Conservation (phyloP, 2,888 invertebrate species). For the Cyclophora albipunctata region DNA sequence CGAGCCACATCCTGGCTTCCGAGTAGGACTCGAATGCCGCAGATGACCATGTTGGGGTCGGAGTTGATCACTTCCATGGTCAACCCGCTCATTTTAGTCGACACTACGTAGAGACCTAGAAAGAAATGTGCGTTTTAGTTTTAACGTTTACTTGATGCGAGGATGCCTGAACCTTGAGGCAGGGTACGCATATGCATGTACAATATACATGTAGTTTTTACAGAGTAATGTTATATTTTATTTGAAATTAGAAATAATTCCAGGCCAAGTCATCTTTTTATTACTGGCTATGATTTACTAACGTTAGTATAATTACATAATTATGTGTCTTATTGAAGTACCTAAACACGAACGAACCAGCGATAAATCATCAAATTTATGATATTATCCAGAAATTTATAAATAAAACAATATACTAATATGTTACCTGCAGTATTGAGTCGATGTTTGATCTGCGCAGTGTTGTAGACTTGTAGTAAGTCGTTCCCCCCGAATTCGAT, state of each 20-base stretch:
- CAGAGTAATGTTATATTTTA: no score
- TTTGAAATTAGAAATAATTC: no score
- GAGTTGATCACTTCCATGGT: slow-evolving; percentile 90
- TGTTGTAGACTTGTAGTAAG: slow-evolving; percentile 94
- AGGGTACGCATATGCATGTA: no score
- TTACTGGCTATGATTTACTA: no score
- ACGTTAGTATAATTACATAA: no score
- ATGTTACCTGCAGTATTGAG: slow-evolving; percentile 79
- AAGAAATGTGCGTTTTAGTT: slow-evolving; percentile 1
- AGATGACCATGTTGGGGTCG: slow-evolving; percentile 91
- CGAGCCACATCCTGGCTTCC: slow-evolving; percentile 88
- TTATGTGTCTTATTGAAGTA: no score
- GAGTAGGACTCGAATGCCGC: slow-evolving; percentile 88
- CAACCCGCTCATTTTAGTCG: slow-evolving; percentile 93
- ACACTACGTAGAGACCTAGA: slow-evolving; percentile 92
- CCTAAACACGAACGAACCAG: neutral
- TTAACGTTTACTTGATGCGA: no score
- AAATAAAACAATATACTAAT: neutral
- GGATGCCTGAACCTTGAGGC: no score
- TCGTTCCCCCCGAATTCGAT: slow-evolving; percentile 97
- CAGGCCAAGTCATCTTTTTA: no score
- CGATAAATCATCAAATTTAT: neutral
- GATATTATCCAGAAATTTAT: neutral
- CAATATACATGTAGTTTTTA: no score
- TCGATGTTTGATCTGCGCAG: slow-evolving; percentile 93